These are phyloP conservation scores for Nephrocerus scutellatus DNA, from an alignment of 2,888 invertebrate species.

Conservation along the genomic window DNA sequence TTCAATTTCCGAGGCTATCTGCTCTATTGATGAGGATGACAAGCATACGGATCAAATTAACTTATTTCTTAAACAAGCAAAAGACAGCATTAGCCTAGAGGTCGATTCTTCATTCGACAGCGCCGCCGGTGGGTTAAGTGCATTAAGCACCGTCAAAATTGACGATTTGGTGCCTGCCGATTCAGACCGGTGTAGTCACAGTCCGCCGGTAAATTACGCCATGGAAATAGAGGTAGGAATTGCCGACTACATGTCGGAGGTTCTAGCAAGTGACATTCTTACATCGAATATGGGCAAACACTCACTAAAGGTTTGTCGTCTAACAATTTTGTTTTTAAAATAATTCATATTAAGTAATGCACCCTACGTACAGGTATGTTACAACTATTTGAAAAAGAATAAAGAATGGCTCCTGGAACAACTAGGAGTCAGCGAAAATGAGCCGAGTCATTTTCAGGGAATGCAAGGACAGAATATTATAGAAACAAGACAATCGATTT, in stretches of 20 bases:
- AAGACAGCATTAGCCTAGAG: slow-evolving; percentile 49
- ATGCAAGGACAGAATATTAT: slow-evolving; percentile 45
- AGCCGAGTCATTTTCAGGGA: slow-evolving; percentile 37
- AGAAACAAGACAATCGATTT: slow-evolving; percentile 50
- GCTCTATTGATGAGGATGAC: slow-evolving; percentile 71
- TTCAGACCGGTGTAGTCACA: slow-evolving; percentile 37
- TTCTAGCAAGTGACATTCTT: slow-evolving; percentile 58
- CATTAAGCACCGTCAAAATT: slow-evolving; percentile 42
- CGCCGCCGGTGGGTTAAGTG: slow-evolving; percentile 33
- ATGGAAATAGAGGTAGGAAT: slow-evolving; percentile 48
- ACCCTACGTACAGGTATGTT: slow-evolving; percentile 52
- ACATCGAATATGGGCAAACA: slow-evolving; percentile 55
- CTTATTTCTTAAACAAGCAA: slow-evolving; percentile 54
- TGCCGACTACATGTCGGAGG: slow-evolving; percentile 50
- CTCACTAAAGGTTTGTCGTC: slow-evolving; percentile 47
- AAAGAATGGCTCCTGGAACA: slow-evolving; percentile 61
- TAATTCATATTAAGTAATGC: background rate
- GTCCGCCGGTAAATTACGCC: slow-evolving; percentile 38
- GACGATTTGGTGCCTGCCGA: slow-evolving; percentile 36
- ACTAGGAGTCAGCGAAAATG: slow-evolving; percentile 48
- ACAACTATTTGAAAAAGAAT: slow-evolving; percentile 64
- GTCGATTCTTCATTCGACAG: slow-evolving; percentile 25
- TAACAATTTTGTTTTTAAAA: slow-evolving; percentile 2
- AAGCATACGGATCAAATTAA: slow-evolving; percentile 71
- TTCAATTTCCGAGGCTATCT: slow-evolving; percentile 70